Evolutionary conservation across 2,797 vertebrate genomes (phyloP), one percentile per base, ranked within the genome.

Genomic region (Odontamblyopus lacepedii): DNA sequence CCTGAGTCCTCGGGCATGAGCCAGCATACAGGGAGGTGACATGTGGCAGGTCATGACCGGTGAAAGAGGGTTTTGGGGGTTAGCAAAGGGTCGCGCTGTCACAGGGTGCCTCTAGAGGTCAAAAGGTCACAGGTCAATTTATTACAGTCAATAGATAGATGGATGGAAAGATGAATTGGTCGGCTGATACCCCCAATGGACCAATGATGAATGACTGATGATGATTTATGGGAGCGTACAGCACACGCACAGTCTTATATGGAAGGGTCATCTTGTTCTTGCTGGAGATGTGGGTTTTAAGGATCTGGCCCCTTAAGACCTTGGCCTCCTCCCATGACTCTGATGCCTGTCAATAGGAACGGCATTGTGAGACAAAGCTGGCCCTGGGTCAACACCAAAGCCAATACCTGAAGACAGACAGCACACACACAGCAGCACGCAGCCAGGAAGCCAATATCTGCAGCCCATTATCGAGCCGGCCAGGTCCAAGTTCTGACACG

Each of bases 311-410:
- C 78, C 71, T 61, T 55, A 67, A 72, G 84, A 87, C 82, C 78
- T 81, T 67, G n/a, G 76, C 50, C 67, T 76, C 80, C 68, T 90
- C 89, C 88, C 88, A 67, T 53, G 85, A 87, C 87, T 75, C 84
- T 65, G 60, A 68, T 18, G 57, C 80, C 76, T 87, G 90, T 89
- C 90, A 90, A 89, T 90, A 91, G 30, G 78, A 87, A 84, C 81
- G 79, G 83, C 78, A 78, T 53, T 59, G 71, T 77, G 79, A 87
- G 80, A 80, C 80, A 77, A 85, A 63, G 67, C 73, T 90, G 89
- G 81, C 85, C 89, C 78, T 67, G 84, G 92, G 92, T 92, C 92
- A 92, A 87, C 88, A 87, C 88, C 88, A 91, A 90, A 89, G 88
- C 89, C 90, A 82, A 92, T 92, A 92, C 82, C 88, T 82, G 77